Evolutionary conservation across 2,797 vertebrate species (phyloP).

Genomic region (Myripristis murdjan): DNA sequence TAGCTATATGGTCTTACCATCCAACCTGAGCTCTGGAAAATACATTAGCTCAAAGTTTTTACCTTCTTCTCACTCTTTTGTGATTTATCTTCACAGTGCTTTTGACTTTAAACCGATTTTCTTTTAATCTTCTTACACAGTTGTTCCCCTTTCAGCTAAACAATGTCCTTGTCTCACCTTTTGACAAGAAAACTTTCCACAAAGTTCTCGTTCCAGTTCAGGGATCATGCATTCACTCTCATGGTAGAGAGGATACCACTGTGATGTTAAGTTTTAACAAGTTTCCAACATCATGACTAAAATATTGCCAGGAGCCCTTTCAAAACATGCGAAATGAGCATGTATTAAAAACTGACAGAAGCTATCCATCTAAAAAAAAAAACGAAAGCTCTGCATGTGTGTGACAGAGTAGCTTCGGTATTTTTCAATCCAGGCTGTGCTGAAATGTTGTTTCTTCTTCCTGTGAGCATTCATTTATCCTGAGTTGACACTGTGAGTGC

Average conservation of each 20-base stretch:
- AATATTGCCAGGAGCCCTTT: not conserved
- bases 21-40: slow-evolving; percentile 51
- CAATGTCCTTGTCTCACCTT: not conserved
- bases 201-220: no score
- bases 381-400: no score
- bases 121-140: not conserved
- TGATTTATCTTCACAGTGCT: not conserved
- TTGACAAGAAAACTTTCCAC: no score
- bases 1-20: slow-evolving; percentile 34
- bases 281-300: not conserved
- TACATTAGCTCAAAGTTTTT: not conserved
- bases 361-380: no score
- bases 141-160: not conserved
- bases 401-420: no score
- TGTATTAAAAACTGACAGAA: no score
- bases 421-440: no score
- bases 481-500: no score
- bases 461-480: no score
- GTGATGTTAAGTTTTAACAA: not conserved
- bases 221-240: no score
- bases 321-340: not conserved
- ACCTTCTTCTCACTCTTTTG: not conserved
- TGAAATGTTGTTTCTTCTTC: no score
- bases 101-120: not conserved
- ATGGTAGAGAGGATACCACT: no score